Conservation (phyloP, 2,797 vertebrate genomes). For the Falco biarmicus region DNA sequence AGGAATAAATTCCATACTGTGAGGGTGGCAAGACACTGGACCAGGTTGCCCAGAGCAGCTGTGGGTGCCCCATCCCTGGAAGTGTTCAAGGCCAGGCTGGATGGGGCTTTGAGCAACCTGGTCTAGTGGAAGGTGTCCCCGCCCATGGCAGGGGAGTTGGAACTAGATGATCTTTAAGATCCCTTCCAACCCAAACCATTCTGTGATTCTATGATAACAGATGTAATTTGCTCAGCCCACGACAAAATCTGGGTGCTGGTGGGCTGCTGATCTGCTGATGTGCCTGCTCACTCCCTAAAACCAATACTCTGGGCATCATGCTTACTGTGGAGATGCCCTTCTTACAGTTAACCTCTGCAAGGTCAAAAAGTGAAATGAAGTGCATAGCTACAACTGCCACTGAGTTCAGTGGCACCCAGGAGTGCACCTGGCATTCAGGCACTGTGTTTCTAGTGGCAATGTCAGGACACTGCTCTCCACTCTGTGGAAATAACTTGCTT, state of each 20-base stretch:
- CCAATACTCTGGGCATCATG: rapidly evolving
- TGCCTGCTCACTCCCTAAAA: rapidly evolving
- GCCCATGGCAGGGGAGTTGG: too few species aligned
- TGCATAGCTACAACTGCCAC: neutral
- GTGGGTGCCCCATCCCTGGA: too few species aligned
- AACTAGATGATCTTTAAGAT: too few species aligned
- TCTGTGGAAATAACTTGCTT: neutral
- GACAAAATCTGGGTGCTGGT: neutral
- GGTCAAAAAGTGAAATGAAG: neutral
- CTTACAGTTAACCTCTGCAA: neutral
- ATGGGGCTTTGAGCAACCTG: too few species aligned
- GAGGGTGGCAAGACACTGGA: too few species aligned
- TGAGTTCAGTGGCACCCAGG: neutral
- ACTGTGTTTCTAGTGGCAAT: neutral
- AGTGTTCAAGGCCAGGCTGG: too few species aligned
- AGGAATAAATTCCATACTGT: too few species aligned
- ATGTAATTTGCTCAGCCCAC: neutral
- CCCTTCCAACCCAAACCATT: too few species aligned
- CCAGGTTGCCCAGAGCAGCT: too few species aligned
- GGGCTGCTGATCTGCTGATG: neutral
- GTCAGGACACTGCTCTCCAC: neutral
- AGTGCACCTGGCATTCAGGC: neutral
- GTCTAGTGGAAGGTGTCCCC: too few species aligned
- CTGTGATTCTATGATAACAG: neutral
- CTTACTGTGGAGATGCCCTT: neutral